phyloP scores from a whole-genome alignment of 2,888 invertebrate genomes.

The Herminia tarsipennalis region DNA sequence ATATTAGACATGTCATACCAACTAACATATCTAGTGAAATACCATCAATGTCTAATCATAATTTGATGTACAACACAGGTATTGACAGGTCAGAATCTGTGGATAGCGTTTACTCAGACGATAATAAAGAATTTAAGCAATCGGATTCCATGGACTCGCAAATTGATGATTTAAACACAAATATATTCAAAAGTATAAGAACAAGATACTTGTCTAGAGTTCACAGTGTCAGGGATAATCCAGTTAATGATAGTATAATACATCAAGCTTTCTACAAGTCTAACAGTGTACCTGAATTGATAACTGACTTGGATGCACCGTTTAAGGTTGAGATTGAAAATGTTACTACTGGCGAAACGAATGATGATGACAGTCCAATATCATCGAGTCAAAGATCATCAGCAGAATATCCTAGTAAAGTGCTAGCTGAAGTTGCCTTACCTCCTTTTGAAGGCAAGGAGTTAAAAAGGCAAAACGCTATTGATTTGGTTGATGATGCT shows the following conservation, averaged over 20 bases:
- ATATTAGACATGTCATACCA: constrained; percentile 46
- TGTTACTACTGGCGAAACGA: constrained; percentile 72
- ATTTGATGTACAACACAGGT: constrained; percentile 79
- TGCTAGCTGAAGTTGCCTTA: constrained; percentile 49
- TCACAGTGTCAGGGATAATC: constrained; percentile 69
- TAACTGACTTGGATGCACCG: constrained; percentile 35
- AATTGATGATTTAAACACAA: constrained; percentile 62
- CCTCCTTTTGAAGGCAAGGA: constrained; percentile 58
- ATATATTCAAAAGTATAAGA: constrained; percentile 74
- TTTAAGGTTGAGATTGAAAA: constrained; percentile 64
- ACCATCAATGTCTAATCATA: constrained; percentile 65
- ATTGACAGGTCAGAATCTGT: constrained; percentile 73
- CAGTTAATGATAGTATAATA: constrained; percentile 60
- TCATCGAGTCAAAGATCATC: constrained; percentile 25
- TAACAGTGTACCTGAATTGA: constrained; percentile 45
- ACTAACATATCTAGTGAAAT: constrained; percentile 52
- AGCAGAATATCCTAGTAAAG: constrained; percentile 35
- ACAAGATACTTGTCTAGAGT: constrained; percentile 77
- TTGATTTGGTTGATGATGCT: constrained; percentile 55
- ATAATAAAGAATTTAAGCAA: constrained; percentile 59
- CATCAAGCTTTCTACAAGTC: constrained; percentile 73
- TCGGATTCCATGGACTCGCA: constrained; percentile 61
- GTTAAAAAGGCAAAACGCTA: constrained; percentile 68
- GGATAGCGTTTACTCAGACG: constrained; percentile 71
- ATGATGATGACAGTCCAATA: constrained; percentile 57